Evolutionary conservation across 2,888 invertebrate species (phyloP).

Genomic region (Brenthis hecate): DNA sequence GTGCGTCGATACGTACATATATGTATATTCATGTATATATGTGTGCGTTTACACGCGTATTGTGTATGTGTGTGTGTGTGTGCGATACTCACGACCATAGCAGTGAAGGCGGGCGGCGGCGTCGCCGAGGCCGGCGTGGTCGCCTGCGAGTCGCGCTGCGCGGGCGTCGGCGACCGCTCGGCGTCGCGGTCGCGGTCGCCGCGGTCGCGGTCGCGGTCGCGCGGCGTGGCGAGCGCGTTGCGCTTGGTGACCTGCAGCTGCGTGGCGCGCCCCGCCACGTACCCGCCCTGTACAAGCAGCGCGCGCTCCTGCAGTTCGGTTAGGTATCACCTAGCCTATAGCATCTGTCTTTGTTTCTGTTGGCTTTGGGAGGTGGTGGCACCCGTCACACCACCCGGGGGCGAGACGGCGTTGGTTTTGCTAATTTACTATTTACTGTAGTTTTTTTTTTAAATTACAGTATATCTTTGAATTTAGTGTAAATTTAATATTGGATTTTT

Average conservation of each 20-base stretch:
- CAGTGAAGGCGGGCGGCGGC: conserved; percentile 64
- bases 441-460: no score
- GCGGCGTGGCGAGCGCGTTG: conserved; percentile 86
- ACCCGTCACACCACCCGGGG: neutral
- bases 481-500: no score
- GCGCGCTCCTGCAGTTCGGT: conserved; percentile 85
- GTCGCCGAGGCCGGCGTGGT: conserved; percentile 56
- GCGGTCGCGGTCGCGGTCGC: conserved; percentile 70
- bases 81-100: conserved; percentile 56
- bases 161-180: conserved; percentile 54
- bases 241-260: conserved; percentile 88
- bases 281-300: conserved; percentile 85
- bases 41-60: no score
- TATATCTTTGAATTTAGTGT: no score
- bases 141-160: conserved; percentile 53
- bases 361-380: conserved; percentile 50
- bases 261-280: conserved; percentile 83
- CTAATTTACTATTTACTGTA: no score
- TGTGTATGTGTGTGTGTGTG: neutral
- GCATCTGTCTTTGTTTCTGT: conserved; percentile 68
- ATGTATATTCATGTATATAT: no score
- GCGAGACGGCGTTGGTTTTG: neutral
- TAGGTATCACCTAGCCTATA: conserved; percentile 75
- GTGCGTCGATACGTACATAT: no score
- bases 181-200: conserved; percentile 80